Base-by-base conservation (phyloP, 2,113 vertebrate species). In the Labeo catla region DNA sequence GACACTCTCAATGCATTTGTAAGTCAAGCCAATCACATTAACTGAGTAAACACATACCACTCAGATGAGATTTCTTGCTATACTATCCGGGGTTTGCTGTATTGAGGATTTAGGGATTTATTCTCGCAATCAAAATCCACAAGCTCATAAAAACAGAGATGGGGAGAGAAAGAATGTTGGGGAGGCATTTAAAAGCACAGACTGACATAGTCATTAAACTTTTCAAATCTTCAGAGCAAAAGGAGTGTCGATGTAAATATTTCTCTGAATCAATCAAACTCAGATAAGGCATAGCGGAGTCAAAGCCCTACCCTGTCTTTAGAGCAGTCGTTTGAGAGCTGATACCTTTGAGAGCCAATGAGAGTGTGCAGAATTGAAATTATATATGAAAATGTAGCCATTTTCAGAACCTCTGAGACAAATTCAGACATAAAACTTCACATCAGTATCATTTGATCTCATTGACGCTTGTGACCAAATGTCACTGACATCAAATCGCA, bases 131-230 rank as follows among this genome's bases (percentile, higher is more conserved):
- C 47, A 59, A 73, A 45, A 54, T 83, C 81, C 19, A 21, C 45
- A 50, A 50, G 50, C 39, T 84, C 19, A 36, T 78, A 19, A 65
- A 47, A 39, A 54, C 15, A 50, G 36, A 76, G 28, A 76, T 13
- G 54, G 19, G 34, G 49, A 79, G 59, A 78, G 49, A 85, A 70
- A 54, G 39, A 88, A 86, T 79, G 66, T 74, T 65, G 66, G 39
- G 54, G 76, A 78, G 36, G 28, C 23, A 57, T 74, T 79, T 76
- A 83, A 87, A 76, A 80, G 66, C 76, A 81, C 11, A 76, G 7
- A n/a, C 61, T 36, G 77, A 4, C 66, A 79, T 21, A 84, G 47
- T 23, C 68, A 85, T 65, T 86, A 34, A 90, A 91, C 78, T 87
- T 89, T 70, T 72, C 19, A 84, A 74, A 57, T 49, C 68, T 72